Evolutionary conservation across 2,888 invertebrate genomes (phyloP), one percentile per base, ranked within the genome.

Genomic region (Tipula confusa): DNA sequence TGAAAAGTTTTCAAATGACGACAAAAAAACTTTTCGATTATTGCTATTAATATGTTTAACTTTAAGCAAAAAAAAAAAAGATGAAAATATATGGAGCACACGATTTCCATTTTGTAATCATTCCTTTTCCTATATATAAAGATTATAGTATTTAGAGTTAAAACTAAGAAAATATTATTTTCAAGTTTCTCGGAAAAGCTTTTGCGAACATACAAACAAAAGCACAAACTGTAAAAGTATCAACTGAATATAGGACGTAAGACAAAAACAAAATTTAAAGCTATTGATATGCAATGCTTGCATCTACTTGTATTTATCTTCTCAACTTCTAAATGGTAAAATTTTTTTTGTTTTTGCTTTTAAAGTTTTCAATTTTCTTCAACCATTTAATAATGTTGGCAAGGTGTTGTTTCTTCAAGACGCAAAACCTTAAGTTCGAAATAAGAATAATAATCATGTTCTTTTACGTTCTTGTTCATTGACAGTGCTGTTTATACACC

Each of bases 241-340:
- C 43, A 43, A 43, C 6, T 11, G 33, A 33, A 33, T 9, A 33
- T 1, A n/a, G n/a, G n/a, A n/a, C n/a, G n/a, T n/a, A 33, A 2
- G 33, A 43, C 43, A 15, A 43, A 43, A 4, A 43, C n/a, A 43
- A 43, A 43, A 15, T 5, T 43, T 15, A 43, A 43, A 64, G 64
- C 64, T 64, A 64, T 64, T 64, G 64, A 64, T 64, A 64, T 64
- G 64, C 64, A 64, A 64, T 64, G 24, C 64, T 64, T 64, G 64
- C 64, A 64, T 64, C 24, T 18, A 64, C 64, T 24, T 64, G 24
- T 64, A 64, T 64, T 64, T 24, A 64, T 64, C 64, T 64, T 43
- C n/a, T 15, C 15, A 43, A 43, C 43, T n/a, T n/a, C n/a, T n/a
- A n/a, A n/a, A n/a, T n/a, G n/a, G 43, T 15, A 43, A 43, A 43